phyloP scores from a whole-genome alignment of 2,113 vertebrate genomes.

The Nasalis larvatus region DNA sequence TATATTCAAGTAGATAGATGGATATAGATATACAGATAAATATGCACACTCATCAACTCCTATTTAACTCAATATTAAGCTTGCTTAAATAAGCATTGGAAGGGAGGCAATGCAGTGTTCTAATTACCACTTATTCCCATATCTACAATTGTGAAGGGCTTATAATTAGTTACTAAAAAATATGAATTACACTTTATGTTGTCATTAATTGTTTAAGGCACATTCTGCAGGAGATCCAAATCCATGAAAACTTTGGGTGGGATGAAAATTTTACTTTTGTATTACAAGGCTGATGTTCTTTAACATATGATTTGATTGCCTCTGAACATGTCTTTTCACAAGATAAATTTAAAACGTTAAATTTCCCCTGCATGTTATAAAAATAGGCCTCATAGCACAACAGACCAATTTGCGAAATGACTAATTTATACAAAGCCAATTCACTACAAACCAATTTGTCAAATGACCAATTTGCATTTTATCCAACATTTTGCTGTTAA shows the following conservation, averaged over 20 bases:
- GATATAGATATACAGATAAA: not conserved
- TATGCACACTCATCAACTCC: not conserved
- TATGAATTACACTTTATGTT: not conserved
- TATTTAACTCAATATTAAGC: not conserved
- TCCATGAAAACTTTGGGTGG: not conserved
- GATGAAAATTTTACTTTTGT: not conserved
- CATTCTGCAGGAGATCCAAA: not conserved
- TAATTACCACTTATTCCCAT: not conserved
- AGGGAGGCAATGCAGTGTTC: not conserved
- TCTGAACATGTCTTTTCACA: not conserved
- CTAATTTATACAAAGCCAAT: not conserved
- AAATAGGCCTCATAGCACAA: not conserved
- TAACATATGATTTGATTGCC: not conserved
- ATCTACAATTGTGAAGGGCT: not conserved
- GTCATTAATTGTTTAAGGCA: not conserved
- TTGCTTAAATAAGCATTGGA: not conserved
- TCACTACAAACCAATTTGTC: not conserved
- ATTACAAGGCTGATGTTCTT: not conserved
- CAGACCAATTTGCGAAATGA: not conserved
- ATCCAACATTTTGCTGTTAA: not conserved
- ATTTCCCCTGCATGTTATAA: not conserved
- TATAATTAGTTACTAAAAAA: not conserved
- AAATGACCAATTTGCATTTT: not conserved
- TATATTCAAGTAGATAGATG: not conserved
- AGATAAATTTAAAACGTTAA: slow-evolving; percentile 6